Conservation (phyloP, 2,113 vertebrate species). For the Hydropotes inermis region DNA sequence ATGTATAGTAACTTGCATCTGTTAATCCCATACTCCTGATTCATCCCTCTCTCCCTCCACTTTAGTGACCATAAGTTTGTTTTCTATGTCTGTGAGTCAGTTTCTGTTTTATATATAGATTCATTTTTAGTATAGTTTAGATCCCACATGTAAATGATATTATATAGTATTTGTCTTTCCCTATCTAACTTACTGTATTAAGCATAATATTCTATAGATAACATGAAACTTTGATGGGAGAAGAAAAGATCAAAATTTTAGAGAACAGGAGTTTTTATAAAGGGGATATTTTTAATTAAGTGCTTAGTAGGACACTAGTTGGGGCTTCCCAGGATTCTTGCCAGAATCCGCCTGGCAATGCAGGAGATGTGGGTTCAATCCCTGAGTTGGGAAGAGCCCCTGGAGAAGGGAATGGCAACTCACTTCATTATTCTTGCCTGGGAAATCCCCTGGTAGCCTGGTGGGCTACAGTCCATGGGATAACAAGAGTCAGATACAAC, state of each 20-base stretch:
- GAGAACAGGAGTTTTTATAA: neutral
- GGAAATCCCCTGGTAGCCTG: neutral
- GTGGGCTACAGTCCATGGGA: neutral
- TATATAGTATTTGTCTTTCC: neutral
- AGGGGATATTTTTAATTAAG: neutral
- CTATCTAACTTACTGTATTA: neutral
- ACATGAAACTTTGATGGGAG: neutral
- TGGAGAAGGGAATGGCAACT: neutral
- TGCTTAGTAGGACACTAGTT: neutral
- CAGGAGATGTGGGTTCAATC: neutral
- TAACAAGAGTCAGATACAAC: neutral
- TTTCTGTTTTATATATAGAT: neutral
- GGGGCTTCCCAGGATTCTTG: neutral
- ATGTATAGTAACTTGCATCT: neutral
- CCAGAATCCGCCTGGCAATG: neutral
- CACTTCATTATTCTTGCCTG: neutral
- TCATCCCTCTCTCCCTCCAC: neutral
- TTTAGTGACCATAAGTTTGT: neutral
- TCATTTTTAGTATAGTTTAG: neutral
- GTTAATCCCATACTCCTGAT: neutral
- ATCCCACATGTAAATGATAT: neutral
- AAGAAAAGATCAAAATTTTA: neutral
- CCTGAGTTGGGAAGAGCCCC: neutral
- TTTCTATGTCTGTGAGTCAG: neutral
- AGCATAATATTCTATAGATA: neutral